These are phyloP conservation scores for Hydra vulgaris DNA, from an alignment of 30 jellyfish, hydroid and myxozoan genomes.

Conservation along the genomic window DNA sequence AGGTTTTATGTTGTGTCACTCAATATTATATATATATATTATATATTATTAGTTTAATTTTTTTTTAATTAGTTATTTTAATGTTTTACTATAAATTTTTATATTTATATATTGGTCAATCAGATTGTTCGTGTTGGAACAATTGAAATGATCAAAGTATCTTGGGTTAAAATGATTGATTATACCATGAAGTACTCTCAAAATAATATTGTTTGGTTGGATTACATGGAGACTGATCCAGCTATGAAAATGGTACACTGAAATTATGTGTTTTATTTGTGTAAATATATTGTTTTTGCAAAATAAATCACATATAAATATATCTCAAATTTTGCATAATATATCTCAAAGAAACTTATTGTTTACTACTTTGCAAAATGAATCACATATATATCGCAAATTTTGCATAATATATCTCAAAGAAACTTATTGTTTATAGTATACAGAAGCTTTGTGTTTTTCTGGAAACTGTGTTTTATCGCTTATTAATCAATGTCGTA, in stretches of 20 bases:
- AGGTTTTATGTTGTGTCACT: no score
- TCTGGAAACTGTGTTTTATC: constrained; percentile 13
- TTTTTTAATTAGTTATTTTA: no score
- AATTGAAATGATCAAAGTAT: not conserved
- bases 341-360: no score
- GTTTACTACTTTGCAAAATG: no score
- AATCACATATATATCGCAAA: not conserved
- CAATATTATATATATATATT: no score
- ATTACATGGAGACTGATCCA: not conserved
- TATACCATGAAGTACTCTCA: not conserved
- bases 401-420: no score
- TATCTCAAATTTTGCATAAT: no score
- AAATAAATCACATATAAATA: not conserved
- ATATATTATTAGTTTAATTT: no score
- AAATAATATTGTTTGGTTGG: not conserved
- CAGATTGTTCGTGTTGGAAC: not conserved
- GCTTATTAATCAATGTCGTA: constrained; percentile 15
- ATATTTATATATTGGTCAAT: no score
- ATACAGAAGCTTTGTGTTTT: not conserved
- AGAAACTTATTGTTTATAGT: not conserved
- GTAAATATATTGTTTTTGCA: not conserved
- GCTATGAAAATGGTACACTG: not conserved
- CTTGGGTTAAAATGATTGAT: not conserved
- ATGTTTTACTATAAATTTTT: no score
- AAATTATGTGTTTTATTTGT: no score